phyloP scores from a whole-genome alignment of 2,888 invertebrate species.

The Iphiclides podalirius region DNA sequence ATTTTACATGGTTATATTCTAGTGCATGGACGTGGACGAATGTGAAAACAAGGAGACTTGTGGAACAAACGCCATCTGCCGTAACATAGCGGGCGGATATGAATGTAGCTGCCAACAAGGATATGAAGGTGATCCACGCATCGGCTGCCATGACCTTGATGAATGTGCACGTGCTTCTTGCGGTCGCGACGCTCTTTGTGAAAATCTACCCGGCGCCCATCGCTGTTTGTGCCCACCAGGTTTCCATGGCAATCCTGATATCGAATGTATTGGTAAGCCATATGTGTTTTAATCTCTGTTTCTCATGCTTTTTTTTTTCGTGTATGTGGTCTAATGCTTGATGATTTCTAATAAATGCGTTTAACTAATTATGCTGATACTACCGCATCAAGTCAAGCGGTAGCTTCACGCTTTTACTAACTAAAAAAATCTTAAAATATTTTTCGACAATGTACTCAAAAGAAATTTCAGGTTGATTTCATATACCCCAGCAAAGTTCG shows the following conservation, averaged over 20 bases:
- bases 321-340: constrained; percentile 67
- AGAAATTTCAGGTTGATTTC: constrained; percentile 41
- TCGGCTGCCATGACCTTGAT: constrained; percentile 86
- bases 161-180: constrained; percentile 88
- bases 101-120: constrained; percentile 92
- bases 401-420: constrained; percentile 76
- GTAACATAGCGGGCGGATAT: constrained; percentile 88
- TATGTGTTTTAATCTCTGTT: background rate
- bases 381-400: constrained; percentile 61
- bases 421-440: constrained; percentile 39
- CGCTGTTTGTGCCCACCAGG: constrained; percentile 91
- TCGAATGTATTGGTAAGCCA: constrained; percentile 86
- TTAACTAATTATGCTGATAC: constrained; percentile 66
- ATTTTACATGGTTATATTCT: no score
- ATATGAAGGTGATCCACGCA: constrained; percentile 88
- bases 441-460: constrained; percentile 37
- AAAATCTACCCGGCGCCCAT: constrained; percentile 88
- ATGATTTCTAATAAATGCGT: constrained; percentile 52
- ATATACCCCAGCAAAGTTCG: constrained; percentile 6
- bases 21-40: constrained; percentile 93
- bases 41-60: constrained; percentile 87
- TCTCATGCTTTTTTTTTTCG: constrained; percentile 31
- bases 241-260: constrained; percentile 88
- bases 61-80: constrained; percentile 88
- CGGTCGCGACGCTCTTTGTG: constrained; percentile 89